Conservation (phyloP, 2,113 vertebrate species). For the Noturus placidus region DNA sequence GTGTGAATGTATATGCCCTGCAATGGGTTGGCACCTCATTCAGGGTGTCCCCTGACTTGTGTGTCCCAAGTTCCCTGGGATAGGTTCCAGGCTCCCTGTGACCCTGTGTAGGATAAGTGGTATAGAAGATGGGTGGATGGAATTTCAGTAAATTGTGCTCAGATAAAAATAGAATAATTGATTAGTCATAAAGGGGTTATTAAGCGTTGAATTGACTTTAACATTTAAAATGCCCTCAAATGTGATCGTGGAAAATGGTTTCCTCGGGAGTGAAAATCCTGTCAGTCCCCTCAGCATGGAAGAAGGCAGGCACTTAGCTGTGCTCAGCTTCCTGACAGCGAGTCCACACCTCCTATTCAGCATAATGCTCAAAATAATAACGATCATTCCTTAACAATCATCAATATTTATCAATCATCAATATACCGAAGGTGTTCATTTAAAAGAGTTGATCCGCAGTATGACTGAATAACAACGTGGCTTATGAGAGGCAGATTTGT, state of each 20-base stretch:
- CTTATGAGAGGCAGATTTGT: constrained; percentile 2
- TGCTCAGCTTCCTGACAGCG: neutral
- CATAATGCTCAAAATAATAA: constrained; percentile 24
- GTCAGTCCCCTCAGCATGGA: neutral
- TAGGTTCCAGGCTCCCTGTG: too few species aligned
- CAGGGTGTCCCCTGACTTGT: too few species aligned
- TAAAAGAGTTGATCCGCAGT: neutral
- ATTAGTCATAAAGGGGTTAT: neutral
- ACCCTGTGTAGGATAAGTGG: too few species aligned
- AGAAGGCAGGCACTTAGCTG: neutral
- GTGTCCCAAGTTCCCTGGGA: too few species aligned
- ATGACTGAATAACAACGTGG: constrained; percentile 1
- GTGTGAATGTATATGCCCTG: too few species aligned
- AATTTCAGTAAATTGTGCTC: neutral
- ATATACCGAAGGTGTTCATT: constrained; percentile 22
- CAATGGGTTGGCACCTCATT: too few species aligned
- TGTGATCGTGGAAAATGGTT: neutral
- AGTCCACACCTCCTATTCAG: constrained; percentile 17
- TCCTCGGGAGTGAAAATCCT: neutral
- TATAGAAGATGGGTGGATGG: too few species aligned
- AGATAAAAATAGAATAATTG: neutral
- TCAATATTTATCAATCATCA: constrained; percentile 24
- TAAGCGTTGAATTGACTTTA: neutral
- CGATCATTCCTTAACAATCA: constrained; percentile 19
- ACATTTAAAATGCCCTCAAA: neutral